Base-by-base conservation (phyloP, 1,140 invertebrate genomes). In the Caenorhabditis remanei region DNA sequence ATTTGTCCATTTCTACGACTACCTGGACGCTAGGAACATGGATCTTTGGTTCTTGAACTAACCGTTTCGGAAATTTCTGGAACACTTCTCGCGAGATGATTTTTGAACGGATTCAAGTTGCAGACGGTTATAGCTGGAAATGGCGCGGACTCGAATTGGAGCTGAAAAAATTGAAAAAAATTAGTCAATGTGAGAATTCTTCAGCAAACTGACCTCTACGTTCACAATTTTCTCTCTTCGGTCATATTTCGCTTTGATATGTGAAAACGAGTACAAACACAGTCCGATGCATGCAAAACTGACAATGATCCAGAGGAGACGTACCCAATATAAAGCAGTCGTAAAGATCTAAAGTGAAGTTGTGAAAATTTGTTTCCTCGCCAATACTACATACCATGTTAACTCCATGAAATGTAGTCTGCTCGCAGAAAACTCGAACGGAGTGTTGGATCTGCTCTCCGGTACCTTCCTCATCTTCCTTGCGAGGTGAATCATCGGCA, bases 51-150 rank as follows among this genome's bases (percentile, higher is more conserved):
- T 48, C 21, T 8, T 46, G 14, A 14, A 83, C 56, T 88, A 48
- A 91, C 85, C 50, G 90, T 91, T 88, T 92, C 91, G 32, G 58
- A 83, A 84, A 92, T 92, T 87, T 92, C 91, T 4, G 90, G 91
- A 58, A 92, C 92, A n/a, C 67, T 89, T 58, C 89, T 87, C 46
- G 92, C 91, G 56, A 91, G 61, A 84, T 92, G 89, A 19, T 89
- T 83, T 84, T 92, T 92, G 55, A 92, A 92, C 24, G 91, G 91
- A 88, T 92, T 92, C 67, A 90, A 56, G 85, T 91, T 92, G 79
- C 91, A 92, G 41, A 92, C 85, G 46, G 91, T 92, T 40, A 92
- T 87, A 13, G 92, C 90, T 0, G 91, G 91, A 56, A 92, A 92
- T 14, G 85, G 79, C 7, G 90, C 90, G n/a, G 89, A 87, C 56